A percentile compares a stretch with the other conserved stretches of the same genome.
Conservation (phyloP, 2,888 invertebrate species). For the Cerceris ruficornis region DNA sequence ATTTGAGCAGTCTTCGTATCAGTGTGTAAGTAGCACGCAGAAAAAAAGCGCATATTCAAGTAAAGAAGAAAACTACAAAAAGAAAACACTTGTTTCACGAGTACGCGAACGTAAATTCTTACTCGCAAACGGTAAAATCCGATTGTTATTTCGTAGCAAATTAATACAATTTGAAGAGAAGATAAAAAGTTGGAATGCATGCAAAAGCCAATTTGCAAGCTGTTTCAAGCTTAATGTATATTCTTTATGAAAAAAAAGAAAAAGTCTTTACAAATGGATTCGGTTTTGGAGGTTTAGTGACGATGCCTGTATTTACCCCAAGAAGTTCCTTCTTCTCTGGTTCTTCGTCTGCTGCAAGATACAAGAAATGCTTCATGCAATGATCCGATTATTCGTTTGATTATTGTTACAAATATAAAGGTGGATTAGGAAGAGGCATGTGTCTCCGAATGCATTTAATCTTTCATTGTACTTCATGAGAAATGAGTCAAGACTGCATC, state of each 20-base stretch:
- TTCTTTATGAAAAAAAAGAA: conserved; percentile 68
- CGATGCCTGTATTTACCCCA: conserved; percentile 81
- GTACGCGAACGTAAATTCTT: neutral
- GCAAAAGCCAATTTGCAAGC: conserved; percentile 65
- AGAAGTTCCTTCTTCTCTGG: conserved; percentile 80
- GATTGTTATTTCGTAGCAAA: neutral
- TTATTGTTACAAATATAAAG: too few relatives aligned
- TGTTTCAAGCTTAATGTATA: conserved; percentile 62
- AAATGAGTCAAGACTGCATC: too few relatives aligned
- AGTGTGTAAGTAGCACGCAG: neutral
- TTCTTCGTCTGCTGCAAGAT: conserved; percentile 76
- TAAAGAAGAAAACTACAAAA: neutral
- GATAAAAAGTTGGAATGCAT: conserved; percentile 33
- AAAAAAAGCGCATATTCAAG: neutral
- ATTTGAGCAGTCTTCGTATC: neutral
- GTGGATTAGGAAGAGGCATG: too few relatives aligned
- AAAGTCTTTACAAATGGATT: conserved; percentile 81
- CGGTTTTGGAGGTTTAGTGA: conserved; percentile 80
- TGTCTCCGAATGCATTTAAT: too few relatives aligned
- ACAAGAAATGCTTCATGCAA: conserved; percentile 2
- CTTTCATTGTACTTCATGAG: too few relatives aligned
- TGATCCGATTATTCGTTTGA: too few relatives aligned
- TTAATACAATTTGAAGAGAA: conserved; percentile 1
- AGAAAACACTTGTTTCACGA: neutral
- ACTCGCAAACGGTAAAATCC: neutral